Evolutionary conservation across 2,888 invertebrate species (phyloP).

Genomic region (Venustoraphidia nigricollis): DNA sequence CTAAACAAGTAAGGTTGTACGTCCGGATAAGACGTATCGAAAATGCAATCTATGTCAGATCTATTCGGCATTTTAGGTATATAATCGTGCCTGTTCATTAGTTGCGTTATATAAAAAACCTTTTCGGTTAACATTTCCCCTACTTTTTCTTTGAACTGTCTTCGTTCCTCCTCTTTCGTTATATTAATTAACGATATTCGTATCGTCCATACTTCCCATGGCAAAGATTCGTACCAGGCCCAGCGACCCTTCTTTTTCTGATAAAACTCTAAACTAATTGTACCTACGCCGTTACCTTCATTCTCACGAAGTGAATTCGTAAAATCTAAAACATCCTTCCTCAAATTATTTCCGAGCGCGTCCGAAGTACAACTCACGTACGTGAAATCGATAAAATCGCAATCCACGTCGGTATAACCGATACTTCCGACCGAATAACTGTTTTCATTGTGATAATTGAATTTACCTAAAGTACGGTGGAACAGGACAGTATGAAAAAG

Average conservation of each 20-base stretch:
- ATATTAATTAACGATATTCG: conserved; percentile 77
- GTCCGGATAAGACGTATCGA: conserved; percentile 84
- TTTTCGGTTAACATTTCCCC: conserved; percentile 83
- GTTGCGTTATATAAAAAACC: conserved; percentile 85
- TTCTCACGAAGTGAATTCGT: conserved; percentile 61
- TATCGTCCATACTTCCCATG: conserved; percentile 98
- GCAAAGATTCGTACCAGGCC: conserved; percentile 80
- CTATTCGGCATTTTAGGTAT: conserved; percentile 91
- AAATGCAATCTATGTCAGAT: conserved; percentile 82
- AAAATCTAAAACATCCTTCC: conserved; percentile 60
- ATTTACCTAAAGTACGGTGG: conserved; percentile 83
- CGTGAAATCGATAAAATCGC: conserved; percentile 95
- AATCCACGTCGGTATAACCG: conserved; percentile 92
- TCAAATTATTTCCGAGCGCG: conserved; percentile 54
- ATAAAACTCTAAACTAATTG: conserved; percentile 90
- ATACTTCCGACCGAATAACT: conserved; percentile 93
- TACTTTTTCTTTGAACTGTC: conserved; percentile 73
- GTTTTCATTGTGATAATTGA: conserved; percentile 84
- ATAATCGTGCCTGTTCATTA: conserved; percentile 92
- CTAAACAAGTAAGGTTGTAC: conserved; percentile 96
- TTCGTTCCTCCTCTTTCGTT: conserved; percentile 74
- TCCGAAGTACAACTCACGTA: conserved; percentile 89
- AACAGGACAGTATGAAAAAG: conserved; percentile 87
- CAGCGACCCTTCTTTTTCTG: conserved; percentile 81
- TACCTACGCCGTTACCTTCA: conserved; percentile 51